Evolutionary conservation across 2,888 invertebrate genomes (phyloP).

Genomic region (Cyaniris semiargus): DNA sequence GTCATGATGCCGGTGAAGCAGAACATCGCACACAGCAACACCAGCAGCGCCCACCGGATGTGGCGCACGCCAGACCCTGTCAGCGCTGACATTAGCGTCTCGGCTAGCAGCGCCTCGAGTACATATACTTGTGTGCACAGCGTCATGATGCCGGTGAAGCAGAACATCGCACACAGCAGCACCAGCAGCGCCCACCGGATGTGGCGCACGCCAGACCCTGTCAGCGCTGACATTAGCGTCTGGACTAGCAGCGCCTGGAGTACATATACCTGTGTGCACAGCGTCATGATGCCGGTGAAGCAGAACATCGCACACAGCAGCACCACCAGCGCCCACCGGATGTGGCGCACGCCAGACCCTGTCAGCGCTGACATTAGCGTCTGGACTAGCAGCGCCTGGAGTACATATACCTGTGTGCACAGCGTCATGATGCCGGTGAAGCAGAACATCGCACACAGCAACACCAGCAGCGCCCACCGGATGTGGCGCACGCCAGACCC

Average conservation of each 20-base stretch:
- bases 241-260: slow-evolving; percentile 64
- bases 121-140: slow-evolving; percentile 64
- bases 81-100: too few species aligned
- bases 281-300: slow-evolving; percentile 62
- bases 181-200: slow-evolving; percentile 67
- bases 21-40: too few species aligned
- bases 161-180: slow-evolving; percentile 58
- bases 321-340: slow-evolving; percentile 66
- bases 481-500: slow-evolving; percentile 61
- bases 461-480: slow-evolving; percentile 64
- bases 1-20: too few species aligned
- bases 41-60: too few species aligned
- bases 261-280: slow-evolving; percentile 64
- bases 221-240: slow-evolving; percentile 69
- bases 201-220: slow-evolving; percentile 59
- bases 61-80: too few species aligned
- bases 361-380: slow-evolving; percentile 70
- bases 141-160: slow-evolving; percentile 64
- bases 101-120: too few species aligned
- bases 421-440: slow-evolving; percentile 65
- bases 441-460: slow-evolving; percentile 60
- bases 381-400: slow-evolving; percentile 64
- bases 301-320: slow-evolving; percentile 60
- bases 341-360: slow-evolving; percentile 59
- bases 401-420: slow-evolving; percentile 62